Conservation (phyloP, 2,888 invertebrate genomes). For the Hololepta plana region DNA sequence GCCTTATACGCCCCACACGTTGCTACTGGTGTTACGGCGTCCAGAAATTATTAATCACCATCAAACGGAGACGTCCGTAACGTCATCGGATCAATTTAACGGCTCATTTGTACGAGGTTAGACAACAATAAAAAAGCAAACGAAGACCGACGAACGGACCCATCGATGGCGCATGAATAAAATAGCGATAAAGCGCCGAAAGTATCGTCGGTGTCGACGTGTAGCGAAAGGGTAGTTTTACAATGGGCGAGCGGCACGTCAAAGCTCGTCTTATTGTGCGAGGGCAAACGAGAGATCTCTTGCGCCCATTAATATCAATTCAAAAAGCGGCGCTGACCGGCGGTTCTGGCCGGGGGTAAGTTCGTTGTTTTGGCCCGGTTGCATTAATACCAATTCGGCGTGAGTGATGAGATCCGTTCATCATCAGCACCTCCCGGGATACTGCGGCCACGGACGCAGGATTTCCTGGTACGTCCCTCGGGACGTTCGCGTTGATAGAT, state of each 20-base stretch:
- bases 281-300: too few species aligned
- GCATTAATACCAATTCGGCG: conserved; percentile 30
- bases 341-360: conserved; percentile 18
- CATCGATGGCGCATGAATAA: too few species aligned
- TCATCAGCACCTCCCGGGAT: conserved; percentile 26
- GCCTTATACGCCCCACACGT: too few species aligned
- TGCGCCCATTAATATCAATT: conserved; percentile 29
- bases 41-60: too few species aligned
- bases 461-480: conserved; percentile 20
- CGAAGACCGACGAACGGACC: too few species aligned
- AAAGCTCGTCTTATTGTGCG: conserved; percentile 13
- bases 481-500: conserved; percentile 15
- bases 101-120: too few species aligned
- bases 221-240: background rate
- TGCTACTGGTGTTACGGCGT: too few species aligned
- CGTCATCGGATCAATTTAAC: too few species aligned
- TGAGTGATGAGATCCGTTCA: conserved; percentile 28
- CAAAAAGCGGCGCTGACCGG: conserved; percentile 20
- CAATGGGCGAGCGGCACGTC: background rate
- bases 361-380: conserved; percentile 24
- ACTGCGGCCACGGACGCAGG: conserved; percentile 17
- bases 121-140: too few species aligned
- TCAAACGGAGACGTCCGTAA: too few species aligned
- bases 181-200: conserved; percentile 24
- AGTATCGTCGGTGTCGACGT: conserved; percentile 10